Evolutionary conservation across 1,140 invertebrate genomes (phyloP), one percentile per base, ranked within the genome.

Genomic region (Neomicropteryx cornuta): DNA sequence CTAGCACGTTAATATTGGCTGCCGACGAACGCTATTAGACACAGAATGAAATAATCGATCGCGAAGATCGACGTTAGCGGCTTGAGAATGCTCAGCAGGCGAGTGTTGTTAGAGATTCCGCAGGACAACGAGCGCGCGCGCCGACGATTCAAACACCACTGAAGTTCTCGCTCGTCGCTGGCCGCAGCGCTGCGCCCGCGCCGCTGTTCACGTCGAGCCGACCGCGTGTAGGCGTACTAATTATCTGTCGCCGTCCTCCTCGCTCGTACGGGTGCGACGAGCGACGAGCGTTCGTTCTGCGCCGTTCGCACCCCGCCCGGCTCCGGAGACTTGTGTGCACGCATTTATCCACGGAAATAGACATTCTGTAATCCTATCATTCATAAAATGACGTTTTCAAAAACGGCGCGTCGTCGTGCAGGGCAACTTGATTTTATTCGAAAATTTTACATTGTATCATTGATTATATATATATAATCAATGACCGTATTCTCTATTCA

Each of bases 81-180:
- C 53, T 38, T 49, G 52, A 58, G 57, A 62, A 52, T 60, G 56
- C 61, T 57, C 60, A 58, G 58, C 59, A 49, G 58, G 59, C 62
- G 60, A 62, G 57, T 62, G 53, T 40, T 62, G 64, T 68, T 68
- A 66, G 60, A 66, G 56, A 61, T 60, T 59, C 66, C 64, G 65
- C 64, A 53, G 52, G 57, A 58, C 62, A n/a, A 65, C 64, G 62
- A 60, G 61, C 60, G 60, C 56, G 60, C 64, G 65, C 64, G 62
- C 58, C 58, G 52, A 58, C 51, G 62, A 58, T 62, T 60, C 56
- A 60, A 59, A 56, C 63, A 63, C 63, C 60, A 66, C 65, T 65
- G 61, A 58, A 60, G 23, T 24, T 22, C 5, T 5, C 17, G 23
- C 8, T 8, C 38, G n/a, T n/a, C n/a, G n/a, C n/a, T n/a, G n/a